Evolutionary conservation across 2,113 vertebrate species (phyloP), one percentile per base, ranked within the genome.

Genomic region (Neomonachus schauinslandi): DNA sequence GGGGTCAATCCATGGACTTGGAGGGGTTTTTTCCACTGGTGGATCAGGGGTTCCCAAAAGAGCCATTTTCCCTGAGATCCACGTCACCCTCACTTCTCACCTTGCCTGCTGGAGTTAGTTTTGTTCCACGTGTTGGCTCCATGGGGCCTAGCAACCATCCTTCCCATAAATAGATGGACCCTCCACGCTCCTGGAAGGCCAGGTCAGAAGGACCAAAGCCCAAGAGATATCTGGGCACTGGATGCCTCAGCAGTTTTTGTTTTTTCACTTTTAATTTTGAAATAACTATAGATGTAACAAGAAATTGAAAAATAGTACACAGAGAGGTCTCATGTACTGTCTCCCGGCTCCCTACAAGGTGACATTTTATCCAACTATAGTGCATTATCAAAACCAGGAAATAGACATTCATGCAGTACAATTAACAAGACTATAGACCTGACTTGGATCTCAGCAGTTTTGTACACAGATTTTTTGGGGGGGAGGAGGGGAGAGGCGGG

Each of bases 231-330:
- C 33, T 33, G 85, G 59, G 39, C 36, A 22, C 11, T 12, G 15
- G 22, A 22, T 57, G 39, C 15, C 55, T 42, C 55, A 49, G 65
- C 36, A 39, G 26, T 46, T 36, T 69, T 53, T 86, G 4, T 42
- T 89, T 90, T 88, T 77, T 59, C 96, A 71, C 72, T 89, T 72
- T 84, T 33, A 84, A 92, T 74, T 89, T 88, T 74, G 67, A 95
- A 95, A 74, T 87, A 63, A 83, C 51, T 86, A 42, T 8, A 95
- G 21, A 76, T 65, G 39, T 82, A 74, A 77, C 9, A 96, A 95
- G 67, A 89, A 94, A 74, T 5, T 74, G 7, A 4, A 89, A 91
- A 86, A 33, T 63, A 63, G 61, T 85, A 80, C 39, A 67, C 0
- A 90, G 83, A 74, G 24, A 77, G 46, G 33, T 81, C 24, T 65